Evolutionary conservation across 2,888 invertebrate genomes (phyloP), one percentile per base, ranked within the genome.

Genomic region (Machimus atricapillus): DNA sequence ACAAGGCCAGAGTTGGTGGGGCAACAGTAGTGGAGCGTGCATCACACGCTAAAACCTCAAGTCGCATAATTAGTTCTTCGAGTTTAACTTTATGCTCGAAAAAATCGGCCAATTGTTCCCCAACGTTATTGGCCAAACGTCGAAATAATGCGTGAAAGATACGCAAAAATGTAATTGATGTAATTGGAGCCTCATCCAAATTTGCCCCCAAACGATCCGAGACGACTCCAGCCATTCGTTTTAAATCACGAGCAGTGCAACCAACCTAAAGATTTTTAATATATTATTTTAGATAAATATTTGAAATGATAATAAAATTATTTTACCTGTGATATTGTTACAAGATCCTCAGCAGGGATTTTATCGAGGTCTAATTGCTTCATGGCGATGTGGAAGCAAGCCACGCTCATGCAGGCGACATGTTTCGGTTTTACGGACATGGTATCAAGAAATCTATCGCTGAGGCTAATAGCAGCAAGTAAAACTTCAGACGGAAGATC

Each of bases 401-500:
- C 96, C 52, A 97, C 95, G 19, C 97, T 96, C 92, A 98, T 96
- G 93, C 97, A 97, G 7, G 96, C 96, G 93, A 98, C 95, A 93
- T 97, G 97, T 91, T 96, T 97, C 85, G 96, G 96, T 90, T 93
- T 93, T 90, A 95, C 95, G 93, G 96, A 96, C 96, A 97, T 96
- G 92, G 96, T 96, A 56, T 96, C 96, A 88, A 97, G 93, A 92
- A 97, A 97, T 89, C 96, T 94, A 93, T 97, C 97, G 91, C 97
- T 95, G 90, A 96, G 93, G 92, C 96, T 96, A 92, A 96, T 95
- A 88, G 97, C 96, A 89, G 95, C 94, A 92, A 97, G 95, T 90
- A 97, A 95, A 12, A 96, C 96, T 90, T 96, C 96, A 16, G 96
- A 95, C 14, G 97, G 96, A 90, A 97, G 93, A 91, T 97, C 97